Base-by-base conservation (phyloP, 2,797 vertebrate species). In the Coccyzus lansbergi region DNA sequence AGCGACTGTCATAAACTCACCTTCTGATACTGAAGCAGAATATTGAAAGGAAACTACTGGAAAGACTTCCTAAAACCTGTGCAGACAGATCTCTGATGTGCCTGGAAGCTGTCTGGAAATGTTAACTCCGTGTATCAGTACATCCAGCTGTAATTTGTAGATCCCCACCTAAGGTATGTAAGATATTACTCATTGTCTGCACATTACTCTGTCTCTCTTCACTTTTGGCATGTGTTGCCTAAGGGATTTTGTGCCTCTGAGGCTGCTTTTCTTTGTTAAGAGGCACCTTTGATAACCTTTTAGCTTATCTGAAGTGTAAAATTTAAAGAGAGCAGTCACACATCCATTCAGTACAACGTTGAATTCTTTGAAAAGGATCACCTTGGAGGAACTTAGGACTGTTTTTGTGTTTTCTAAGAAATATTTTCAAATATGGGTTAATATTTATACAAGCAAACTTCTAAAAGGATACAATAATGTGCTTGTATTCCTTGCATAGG, bases 101-200 rank as follows among this genome's bases (percentile, higher is more conserved):
- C 19, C 12, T 4, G 2, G 53, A 40, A 81, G 4, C 28, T 78
- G 65, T n/a, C 69, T 83, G 65, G 21, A 58, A 90, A 13, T 16
- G 18, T 53, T 74, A 46, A 49, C 16, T 6, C 12, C 34, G 15
- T 56, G 3, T 34, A 44, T 91, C 64, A 80, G 68, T 52, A 42
- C 58, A 71, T 56, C 36, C 53, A 77, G 31, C 34, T 91, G 15
- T 52, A 75, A 86, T 82, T 80, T 94, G 60, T 86, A 85, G 40
- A 86, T 71, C 15, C 15, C 15, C 89, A 26, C 22, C 44, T 52
- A n/a, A 90, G 62, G 49, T 64, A 68, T 44, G n/a, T 83, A 77
- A 86, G 8, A 31, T 62, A 51, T 87, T 82, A 33, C 25, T 72
- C 15, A 0, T 19, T 63, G 46, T 3, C 42, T 44, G 42, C 18